Conservation (phyloP, 2,113 vertebrate genomes). For the Laterallus jamaicensis region DNA sequence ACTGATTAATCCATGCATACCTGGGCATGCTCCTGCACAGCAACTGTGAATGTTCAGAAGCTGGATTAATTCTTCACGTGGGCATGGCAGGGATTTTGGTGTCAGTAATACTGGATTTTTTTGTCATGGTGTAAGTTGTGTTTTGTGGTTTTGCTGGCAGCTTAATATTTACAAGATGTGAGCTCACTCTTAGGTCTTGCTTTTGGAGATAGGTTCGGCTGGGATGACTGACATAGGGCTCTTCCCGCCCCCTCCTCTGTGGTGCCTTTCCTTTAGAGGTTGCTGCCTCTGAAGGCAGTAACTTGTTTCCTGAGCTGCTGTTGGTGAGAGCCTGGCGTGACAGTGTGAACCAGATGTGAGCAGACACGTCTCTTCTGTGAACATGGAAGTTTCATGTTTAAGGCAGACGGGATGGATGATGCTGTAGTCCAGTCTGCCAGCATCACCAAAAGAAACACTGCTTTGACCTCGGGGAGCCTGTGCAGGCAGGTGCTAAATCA, state of each 20-base stretch:
- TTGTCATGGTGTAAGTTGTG: rapidly evolving
- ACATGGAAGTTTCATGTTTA: neutral
- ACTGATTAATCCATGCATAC: neutral
- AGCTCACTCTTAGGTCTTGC: neutral
- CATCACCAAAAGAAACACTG: neutral
- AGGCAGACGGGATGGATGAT: neutral
- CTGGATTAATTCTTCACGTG: neutral
- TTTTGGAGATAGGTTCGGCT: neutral
- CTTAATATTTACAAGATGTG: neutral
- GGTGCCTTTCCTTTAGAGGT: neutral
- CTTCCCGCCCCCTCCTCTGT: rapidly evolving
- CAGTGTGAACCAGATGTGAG: neutral
- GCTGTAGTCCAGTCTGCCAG: neutral
- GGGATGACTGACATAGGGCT: neutral
- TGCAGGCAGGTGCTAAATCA: neutral
- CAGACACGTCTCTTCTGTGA: neutral
- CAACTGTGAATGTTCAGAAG: neutral
- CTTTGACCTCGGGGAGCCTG: neutral
- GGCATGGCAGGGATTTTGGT: neutral
- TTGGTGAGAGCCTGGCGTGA: neutral
- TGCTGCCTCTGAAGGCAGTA: neutral
- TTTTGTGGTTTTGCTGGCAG: neutral
- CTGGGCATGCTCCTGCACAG: neutral
- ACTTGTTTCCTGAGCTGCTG: neutral
- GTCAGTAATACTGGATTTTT: neutral